A percentile compares a stretch with the other conserved stretches of the same genome.
These are phyloP conservation scores for Epirrhoe alternata DNA, from an alignment of 2,888 invertebrate genomes.

Conservation along the genomic window DNA sequence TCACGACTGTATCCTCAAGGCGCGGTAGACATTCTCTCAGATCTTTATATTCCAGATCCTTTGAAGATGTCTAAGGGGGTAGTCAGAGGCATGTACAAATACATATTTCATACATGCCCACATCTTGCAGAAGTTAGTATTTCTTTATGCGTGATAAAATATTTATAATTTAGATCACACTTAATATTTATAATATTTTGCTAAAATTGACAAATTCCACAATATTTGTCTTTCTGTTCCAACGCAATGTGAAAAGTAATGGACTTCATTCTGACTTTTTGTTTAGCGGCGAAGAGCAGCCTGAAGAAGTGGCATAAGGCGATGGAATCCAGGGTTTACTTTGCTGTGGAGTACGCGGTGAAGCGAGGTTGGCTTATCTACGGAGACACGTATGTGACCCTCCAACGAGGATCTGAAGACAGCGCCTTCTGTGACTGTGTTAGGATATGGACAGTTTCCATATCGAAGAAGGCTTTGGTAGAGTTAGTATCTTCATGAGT, in stretches of 20 bases:
- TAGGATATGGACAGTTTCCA: slow-evolving; percentile 52
- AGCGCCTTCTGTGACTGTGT: slow-evolving; percentile 67
- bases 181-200: no score
- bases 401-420: slow-evolving; percentile 59
- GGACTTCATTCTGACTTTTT: background rate
- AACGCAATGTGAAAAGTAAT: background rate
- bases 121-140: no score
- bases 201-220: no score
- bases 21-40: no score
- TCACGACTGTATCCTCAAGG: no score
- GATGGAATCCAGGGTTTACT: slow-evolving; percentile 55
- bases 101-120: no score
- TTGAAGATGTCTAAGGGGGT: no score
- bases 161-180: no score
- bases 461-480: slow-evolving; percentile 51
- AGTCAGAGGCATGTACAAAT: no score
- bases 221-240: no score
- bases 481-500: slow-evolving; percentile 55
- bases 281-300: slow-evolving; percentile 2
- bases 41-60: no score
- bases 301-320: slow-evolving; percentile 49
- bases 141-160: no score
- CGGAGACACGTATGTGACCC: slow-evolving; percentile 62
- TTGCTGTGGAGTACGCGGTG: slow-evolving; percentile 63
- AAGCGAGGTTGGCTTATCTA: slow-evolving; percentile 56